Percentiles rank a stretch among this genome's conserved stretches.
phyloP scores from a whole-genome alignment of 2,113 vertebrate genomes.

The Tenebrosternarchus preto region DNA sequence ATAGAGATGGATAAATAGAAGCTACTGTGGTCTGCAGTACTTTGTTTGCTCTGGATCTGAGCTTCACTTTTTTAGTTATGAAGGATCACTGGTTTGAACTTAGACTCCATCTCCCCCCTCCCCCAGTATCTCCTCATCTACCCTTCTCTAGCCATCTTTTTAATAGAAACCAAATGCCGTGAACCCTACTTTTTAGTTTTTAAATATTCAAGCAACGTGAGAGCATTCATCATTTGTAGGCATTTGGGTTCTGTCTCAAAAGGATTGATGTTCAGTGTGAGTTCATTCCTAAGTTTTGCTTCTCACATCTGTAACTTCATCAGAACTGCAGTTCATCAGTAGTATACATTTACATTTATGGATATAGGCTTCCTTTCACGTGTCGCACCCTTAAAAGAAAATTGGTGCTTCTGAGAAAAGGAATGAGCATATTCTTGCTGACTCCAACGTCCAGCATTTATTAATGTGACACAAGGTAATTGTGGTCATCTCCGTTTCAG shows the following conservation, averaged over 20 bases:
- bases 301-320: neutral
- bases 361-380: neutral
- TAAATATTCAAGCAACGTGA: neutral
- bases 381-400: neutral
- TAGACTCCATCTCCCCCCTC: constrained; percentile 30
- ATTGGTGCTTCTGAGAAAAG: neutral
- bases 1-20: constrained; percentile 44
- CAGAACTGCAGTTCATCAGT: neutral
- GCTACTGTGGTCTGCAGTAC: constrained; percentile 38
- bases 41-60: constrained; percentile 55
- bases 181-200: constrained; percentile 11
- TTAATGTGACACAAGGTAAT: neutral
- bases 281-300: neutral
- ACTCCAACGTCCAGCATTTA: neutral
- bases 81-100: constrained; percentile 40
- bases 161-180: constrained; percentile 46
- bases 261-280: neutral
- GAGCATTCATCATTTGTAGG: neutral
- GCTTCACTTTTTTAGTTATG: constrained; percentile 54
- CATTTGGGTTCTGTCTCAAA: constrained; percentile 7
- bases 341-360: too few relatives aligned
- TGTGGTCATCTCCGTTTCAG: neutral
- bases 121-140: constrained; percentile 24
- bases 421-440: neutral
- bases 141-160: constrained; percentile 22